Base-by-base conservation (phyloP, 2,797 vertebrate species). In the Chiroxiphia lanceolata region DNA sequence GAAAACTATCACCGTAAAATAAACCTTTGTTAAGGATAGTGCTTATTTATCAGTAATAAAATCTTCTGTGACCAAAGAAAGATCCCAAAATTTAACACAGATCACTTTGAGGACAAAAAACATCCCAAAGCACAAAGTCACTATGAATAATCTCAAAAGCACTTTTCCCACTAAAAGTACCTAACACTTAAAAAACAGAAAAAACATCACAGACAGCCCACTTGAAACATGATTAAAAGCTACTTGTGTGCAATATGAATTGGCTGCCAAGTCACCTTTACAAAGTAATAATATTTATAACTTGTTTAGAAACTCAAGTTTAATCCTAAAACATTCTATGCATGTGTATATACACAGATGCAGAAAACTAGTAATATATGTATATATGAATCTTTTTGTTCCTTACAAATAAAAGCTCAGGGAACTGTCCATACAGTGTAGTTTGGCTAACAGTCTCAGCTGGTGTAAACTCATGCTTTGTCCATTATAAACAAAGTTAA, bases 271-370 rank as follows among this genome's bases (percentile, higher is more conserved):
- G 31, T 34, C 14, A 83, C 9, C 29, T 75, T 40, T 64, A 51
- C 25, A 26, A 50, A 86, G 21, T 5, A 67, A 1, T 50, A 89
- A 29, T 42, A 42, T 5, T 70, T n/a, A 53, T 25, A 86, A 47
- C 3, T 18, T 15, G 19, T 44, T 54, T 38, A 57, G 27, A 83
- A 88, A 71, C 6, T 40, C 15, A 65, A 15, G 6, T 45, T 78
- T 42, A 75, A 81, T 74, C 31, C 47, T 59, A 63, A 59, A 86
- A 48, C 9, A 29, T 38, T 47, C 27, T 63, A 13, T 45, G 11
- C 6, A 23, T 5, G 5, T 13, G 10, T 34, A 82, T 4, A n/a
- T 2, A 57, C 8, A 61, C 2, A 9, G 0, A 2, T 20, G 11
- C 29, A 80, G 36, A 77, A 80, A 90, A 53, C 1, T 16, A 69